Evolutionary conservation across 2,113 vertebrate genomes (phyloP).

Genomic region (Donacobius atricapilla): DNA sequence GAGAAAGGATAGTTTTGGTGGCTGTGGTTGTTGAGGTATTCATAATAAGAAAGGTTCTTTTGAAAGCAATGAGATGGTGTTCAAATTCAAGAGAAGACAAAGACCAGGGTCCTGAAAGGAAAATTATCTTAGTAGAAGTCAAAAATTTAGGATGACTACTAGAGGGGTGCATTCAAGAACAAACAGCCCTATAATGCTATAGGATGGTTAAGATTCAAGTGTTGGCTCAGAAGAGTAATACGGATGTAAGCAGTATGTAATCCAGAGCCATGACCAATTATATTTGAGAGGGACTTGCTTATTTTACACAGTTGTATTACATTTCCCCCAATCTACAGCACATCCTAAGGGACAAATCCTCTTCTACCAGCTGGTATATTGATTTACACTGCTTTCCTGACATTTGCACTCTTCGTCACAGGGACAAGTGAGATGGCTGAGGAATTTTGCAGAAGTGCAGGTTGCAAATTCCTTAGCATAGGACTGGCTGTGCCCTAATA

Average conservation of each 20-base stretch:
- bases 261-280: not conserved
- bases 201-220: not conserved
- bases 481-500: not conserved
- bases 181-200: not conserved
- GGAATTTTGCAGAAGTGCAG: not conserved
- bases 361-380: not conserved
- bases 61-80: not conserved
- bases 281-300: not conserved
- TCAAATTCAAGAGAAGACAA: not conserved
- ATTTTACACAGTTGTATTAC: not conserved
- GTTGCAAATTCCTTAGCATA: not conserved
- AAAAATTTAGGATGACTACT: not conserved
- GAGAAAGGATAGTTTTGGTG: not conserved
- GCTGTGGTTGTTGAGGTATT: not conserved
- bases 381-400: not conserved
- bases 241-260: not conserved
- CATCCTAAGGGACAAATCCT: not conserved
- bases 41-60: not conserved
- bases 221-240: not conserved
- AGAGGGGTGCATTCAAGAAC: not conserved
- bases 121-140: not conserved
- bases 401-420: accelerated
- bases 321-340: not conserved
- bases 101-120: not conserved
- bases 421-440: not conserved